phyloP scores from a whole-genome alignment of 2,797 vertebrate species.

The Cirrhinus molitorella region DNA sequence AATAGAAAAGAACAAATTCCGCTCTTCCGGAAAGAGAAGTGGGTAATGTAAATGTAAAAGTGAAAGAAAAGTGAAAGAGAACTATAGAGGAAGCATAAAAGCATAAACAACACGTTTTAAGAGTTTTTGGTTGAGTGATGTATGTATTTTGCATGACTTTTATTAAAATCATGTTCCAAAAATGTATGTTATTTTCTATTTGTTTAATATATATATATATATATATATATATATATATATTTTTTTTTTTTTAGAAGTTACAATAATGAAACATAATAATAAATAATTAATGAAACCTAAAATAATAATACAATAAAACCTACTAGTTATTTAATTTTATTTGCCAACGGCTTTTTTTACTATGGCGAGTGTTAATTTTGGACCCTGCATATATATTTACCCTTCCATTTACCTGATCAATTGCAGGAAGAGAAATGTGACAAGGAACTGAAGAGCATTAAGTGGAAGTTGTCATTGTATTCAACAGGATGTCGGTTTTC shows the following conservation, averaged over 20 bases:
- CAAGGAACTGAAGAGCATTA: neutral
- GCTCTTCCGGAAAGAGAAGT: neutral
- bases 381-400: neutral
- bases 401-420: neutral
- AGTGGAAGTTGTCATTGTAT: constrained; percentile 3
- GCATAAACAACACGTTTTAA: neutral
- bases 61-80: neutral
- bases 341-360: neutral
- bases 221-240: no score
- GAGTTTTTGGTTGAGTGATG: neutral
- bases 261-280: no score
- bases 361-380: neutral
- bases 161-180: neutral
- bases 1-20: neutral
- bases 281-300: neutral
- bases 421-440: neutral
- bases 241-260: no score
- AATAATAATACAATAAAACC: neutral
- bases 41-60: neutral
- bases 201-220: no score
- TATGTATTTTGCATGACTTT: neutral
- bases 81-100: neutral
- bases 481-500: constrained; percentile 17
- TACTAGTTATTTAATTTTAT: neutral
- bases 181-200: neutral